phyloP scores from a whole-genome alignment of 2,797 vertebrate genomes.

The Delichon dasypus region DNA sequence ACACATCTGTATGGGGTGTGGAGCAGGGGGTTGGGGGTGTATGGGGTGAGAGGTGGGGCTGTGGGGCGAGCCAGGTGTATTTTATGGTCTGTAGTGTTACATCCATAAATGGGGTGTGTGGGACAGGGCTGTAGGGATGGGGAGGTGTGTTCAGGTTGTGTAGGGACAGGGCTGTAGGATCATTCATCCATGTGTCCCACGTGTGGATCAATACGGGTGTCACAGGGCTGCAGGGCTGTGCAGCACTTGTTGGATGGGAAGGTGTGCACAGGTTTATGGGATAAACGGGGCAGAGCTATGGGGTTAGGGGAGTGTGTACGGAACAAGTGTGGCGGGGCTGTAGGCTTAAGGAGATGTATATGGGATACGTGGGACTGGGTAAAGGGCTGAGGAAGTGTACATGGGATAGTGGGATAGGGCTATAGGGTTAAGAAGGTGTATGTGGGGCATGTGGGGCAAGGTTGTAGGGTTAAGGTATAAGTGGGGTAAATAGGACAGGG shows the following conservation, averaged over 20 bases:
- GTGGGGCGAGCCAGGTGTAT: accelerated
- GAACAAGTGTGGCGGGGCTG: not conserved
- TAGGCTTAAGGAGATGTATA: not conserved
- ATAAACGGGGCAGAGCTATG: not conserved
- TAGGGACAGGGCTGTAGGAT: not conserved
- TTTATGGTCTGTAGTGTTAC: not conserved
- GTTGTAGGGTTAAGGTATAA: accelerated
- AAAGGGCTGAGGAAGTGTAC: not conserved
- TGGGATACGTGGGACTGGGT: not conserved
- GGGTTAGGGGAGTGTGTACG: not conserved
- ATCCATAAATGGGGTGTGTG: not conserved
- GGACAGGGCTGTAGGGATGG: not conserved
- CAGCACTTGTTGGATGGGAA: accelerated
- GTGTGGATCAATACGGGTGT: not conserved
- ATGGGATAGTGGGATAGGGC: not conserved
- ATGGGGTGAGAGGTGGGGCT: not conserved
- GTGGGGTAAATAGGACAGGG: accelerated
- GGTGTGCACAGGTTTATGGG: accelerated
- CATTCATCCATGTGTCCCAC: not conserved
- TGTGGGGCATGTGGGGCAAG: too few species aligned
- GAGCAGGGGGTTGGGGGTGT: accelerated
- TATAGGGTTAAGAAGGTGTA: accelerated
- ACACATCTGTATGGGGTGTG: not conserved
- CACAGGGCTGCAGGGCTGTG: not conserved
- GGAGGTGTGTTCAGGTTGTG: not conserved